Conservation (phyloP, 2,113 vertebrate species). For the Genyomyrus donnyi region DNA sequence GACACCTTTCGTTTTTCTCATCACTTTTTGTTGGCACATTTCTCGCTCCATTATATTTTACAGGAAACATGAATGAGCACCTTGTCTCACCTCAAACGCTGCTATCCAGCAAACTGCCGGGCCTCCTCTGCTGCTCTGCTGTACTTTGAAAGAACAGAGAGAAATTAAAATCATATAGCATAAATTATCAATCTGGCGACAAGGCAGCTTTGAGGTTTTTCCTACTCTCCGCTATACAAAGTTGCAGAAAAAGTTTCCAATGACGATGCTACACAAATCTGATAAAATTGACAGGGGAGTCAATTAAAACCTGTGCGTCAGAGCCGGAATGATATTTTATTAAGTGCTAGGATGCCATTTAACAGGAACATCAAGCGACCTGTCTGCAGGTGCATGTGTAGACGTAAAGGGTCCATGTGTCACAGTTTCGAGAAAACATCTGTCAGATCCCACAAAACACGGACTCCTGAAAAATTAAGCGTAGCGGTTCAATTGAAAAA, state of each 20-base stretch:
- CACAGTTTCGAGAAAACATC: conserved; percentile 69
- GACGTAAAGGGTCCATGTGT: conserved; percentile 39
- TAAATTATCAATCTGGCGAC: conserved; percentile 72
- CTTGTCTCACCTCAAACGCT: conserved; percentile 58
- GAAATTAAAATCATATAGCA: conserved; percentile 71
- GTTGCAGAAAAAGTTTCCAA: conserved; percentile 62
- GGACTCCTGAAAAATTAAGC: conserved; percentile 60
- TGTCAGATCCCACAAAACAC: conserved; percentile 61
- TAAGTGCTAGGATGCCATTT: conserved; percentile 60
- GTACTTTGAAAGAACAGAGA: conserved; percentile 70
- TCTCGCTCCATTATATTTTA: conserved; percentile 52
- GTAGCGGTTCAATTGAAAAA: conserved; percentile 54
- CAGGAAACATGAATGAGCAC: conserved; percentile 46
- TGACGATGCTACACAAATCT: conserved; percentile 64
- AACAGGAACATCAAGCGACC: conserved; percentile 66
- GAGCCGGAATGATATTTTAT: conserved; percentile 70
- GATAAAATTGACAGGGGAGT: conserved; percentile 77
- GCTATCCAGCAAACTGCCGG: conserved; percentile 62
- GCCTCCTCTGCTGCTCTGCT: conserved; percentile 47
- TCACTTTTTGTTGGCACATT: conserved; percentile 51
- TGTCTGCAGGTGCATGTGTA: conserved; percentile 51
- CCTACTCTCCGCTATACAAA: conserved; percentile 41
- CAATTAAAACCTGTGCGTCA: conserved; percentile 68
- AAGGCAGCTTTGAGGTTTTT: conserved; percentile 52
- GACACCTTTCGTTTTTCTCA: conserved; percentile 28